Percentiles rank a stretch among this genome's conserved stretches.
Conservation (phyloP, 2,888 invertebrate species). For the Tiliacea aurago region DNA sequence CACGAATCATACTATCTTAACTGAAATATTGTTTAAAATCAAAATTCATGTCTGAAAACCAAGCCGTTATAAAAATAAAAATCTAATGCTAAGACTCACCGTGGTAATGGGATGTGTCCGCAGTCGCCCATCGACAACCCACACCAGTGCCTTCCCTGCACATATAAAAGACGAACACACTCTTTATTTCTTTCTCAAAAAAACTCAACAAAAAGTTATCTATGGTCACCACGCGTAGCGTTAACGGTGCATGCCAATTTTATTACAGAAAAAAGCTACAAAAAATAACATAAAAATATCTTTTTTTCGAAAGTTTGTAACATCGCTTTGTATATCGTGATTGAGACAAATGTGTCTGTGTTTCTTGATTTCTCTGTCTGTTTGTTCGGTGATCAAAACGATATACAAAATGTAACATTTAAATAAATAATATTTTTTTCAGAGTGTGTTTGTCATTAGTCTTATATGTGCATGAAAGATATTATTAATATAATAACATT, state of each 20-base stretch:
- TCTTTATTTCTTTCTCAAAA: slow-evolving; percentile 79
- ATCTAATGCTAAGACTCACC: slow-evolving; percentile 73
- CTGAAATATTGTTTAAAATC: background rate
- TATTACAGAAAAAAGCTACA: slow-evolving; percentile 85
- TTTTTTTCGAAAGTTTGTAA: slow-evolving; percentile 61
- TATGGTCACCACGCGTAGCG: slow-evolving; percentile 79
- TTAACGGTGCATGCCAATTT: slow-evolving; percentile 88
- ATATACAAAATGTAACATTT: slow-evolving; percentile 71
- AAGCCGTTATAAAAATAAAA: slow-evolving; percentile 23
- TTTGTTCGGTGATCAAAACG: slow-evolving; percentile 70
- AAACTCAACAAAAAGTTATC: slow-evolving; percentile 64
- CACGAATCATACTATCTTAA: too few species aligned
- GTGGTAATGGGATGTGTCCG: slow-evolving; percentile 61
- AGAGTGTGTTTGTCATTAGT: slow-evolving; percentile 90
- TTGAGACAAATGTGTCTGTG: slow-evolving; percentile 70
- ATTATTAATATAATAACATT: slow-evolving; percentile 78
- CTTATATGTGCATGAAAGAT: slow-evolving; percentile 90
- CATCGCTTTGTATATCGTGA: slow-evolving; percentile 66
- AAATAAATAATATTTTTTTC: slow-evolving; percentile 72
- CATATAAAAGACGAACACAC: slow-evolving; percentile 90
- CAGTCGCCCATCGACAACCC: slow-evolving; percentile 67
- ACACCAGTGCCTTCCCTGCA: slow-evolving; percentile 85
- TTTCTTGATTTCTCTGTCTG: slow-evolving; percentile 70
- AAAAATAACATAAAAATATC: slow-evolving; percentile 78
- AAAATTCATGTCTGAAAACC: background rate